Percentiles rank a stretch among this genome's conserved stretches.
These are phyloP conservation scores for Mystacides longicornis DNA, from an alignment of 2,888 invertebrate species.

Conservation along the genomic window DNA sequence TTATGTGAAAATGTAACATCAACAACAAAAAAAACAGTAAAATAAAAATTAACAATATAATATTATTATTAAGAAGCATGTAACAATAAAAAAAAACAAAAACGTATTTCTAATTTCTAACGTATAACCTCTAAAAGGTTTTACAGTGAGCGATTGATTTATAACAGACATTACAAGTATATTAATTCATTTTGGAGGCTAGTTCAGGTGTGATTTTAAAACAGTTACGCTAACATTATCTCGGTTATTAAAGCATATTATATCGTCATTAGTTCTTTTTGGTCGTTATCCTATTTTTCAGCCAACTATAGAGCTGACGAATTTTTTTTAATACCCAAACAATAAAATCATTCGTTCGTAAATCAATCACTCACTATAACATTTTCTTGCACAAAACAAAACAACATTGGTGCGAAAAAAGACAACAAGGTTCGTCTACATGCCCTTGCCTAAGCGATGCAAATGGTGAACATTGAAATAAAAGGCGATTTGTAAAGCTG, in stretches of 20 bases:
- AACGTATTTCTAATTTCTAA: too few relatives aligned
- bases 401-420: background rate
- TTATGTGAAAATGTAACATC: too few relatives aligned
- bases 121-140: too few relatives aligned
- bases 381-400: background rate
- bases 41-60: too few relatives aligned
- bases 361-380: background rate
- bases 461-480: slow-evolving; percentile 43
- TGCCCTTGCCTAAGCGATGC: slow-evolving; percentile 5
- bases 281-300: background rate
- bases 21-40: too few relatives aligned
- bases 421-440: background rate
- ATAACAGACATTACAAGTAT: too few relatives aligned
- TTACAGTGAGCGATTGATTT: too few relatives aligned
- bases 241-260: background rate
- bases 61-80: too few relatives aligned
- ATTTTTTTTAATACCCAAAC: background rate
- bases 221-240: too few relatives aligned
- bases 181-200: background rate
- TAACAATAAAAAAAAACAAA: too few relatives aligned
- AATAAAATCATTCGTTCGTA: background rate
- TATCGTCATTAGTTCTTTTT: too few relatives aligned
- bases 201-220: background rate
- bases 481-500: slow-evolving; percentile 34
- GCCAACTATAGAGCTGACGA: background rate